These are phyloP conservation scores for Sylvietta virens DNA, from an alignment of 2,113 vertebrate species.

Conservation along the genomic window DNA sequence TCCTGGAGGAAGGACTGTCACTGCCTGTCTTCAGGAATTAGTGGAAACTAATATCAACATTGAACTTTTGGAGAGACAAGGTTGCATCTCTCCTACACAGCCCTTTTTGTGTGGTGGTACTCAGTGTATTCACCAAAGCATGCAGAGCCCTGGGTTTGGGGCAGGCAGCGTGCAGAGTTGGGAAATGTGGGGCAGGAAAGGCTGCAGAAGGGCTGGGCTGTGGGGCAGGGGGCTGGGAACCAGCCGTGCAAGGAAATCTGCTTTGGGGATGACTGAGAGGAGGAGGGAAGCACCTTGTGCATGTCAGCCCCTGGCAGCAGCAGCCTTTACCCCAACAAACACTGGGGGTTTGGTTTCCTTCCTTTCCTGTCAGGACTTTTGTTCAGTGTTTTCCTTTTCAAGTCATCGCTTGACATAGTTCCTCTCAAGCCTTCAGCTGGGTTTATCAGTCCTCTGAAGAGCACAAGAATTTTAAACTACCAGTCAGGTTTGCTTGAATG, in stretches of 20 bases:
- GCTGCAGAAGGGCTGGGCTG: background rate
- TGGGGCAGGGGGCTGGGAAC: background rate
- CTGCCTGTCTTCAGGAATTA: background rate
- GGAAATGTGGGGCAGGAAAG: background rate
- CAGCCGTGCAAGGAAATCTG: background rate
- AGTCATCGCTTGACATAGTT: background rate
- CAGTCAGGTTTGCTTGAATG: background rate
- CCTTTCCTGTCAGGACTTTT: background rate
- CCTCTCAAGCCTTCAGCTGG: background rate
- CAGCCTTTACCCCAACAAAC: background rate
- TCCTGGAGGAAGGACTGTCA: background rate
- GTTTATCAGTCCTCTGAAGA: background rate
- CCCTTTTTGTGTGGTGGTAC: background rate
- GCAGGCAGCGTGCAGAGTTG: background rate
- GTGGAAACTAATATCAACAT: background rate
- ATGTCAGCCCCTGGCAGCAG: background rate
- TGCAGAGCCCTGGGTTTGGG: rapidly evolving
- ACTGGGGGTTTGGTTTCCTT: background rate
- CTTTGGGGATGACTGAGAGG: rapidly evolving
- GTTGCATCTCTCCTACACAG: rapidly evolving
- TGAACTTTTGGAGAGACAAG: background rate
- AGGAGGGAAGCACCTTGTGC: background rate
- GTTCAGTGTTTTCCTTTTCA: background rate
- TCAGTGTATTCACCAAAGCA: background rate
- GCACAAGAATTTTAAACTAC: background rate